These are phyloP conservation scores for Argentina silus DNA, from an alignment of 2,797 vertebrate species.

Conservation along the genomic window DNA sequence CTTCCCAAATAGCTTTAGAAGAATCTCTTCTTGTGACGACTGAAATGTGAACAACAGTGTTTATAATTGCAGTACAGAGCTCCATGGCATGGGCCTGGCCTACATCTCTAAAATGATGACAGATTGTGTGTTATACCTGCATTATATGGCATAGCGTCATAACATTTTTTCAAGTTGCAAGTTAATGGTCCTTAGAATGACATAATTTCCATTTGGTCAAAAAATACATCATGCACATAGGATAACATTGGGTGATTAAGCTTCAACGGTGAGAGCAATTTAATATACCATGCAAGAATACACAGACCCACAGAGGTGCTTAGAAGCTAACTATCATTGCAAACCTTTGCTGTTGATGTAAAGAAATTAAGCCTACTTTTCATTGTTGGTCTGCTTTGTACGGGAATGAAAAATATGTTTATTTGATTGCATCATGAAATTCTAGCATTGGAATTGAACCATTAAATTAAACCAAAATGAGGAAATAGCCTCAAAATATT, in stretches of 20 bases:
- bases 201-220: slow-evolving; percentile 45
- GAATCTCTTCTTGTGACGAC: too few species aligned
- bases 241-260: slow-evolving; percentile 20
- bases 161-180: slow-evolving; percentile 17
- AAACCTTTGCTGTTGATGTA: slow-evolving; percentile 8
- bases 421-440: too few species aligned
- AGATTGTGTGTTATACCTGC: slow-evolving; percentile 43
- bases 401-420: too few species aligned
- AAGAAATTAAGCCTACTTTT: slow-evolving; percentile 1
- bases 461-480: too few species aligned
- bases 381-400: neutral
- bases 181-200: slow-evolving; percentile 42
- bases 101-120: slow-evolving; percentile 17
- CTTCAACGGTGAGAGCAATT: slow-evolving; percentile 24
- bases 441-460: too few species aligned
- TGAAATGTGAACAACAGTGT: too few species aligned
- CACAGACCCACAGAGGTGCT: slow-evolving; percentile 12
- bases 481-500: too few species aligned
- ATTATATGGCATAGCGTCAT: slow-evolving; percentile 25
- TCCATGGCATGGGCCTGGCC: neutral
- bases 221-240: slow-evolving; percentile 20
- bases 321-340: slow-evolving; percentile 10
- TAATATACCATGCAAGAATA: slow-evolving; percentile 22
- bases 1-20: too few species aligned
- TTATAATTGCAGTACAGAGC: neutral